Percentiles rank a stretch among this genome's conserved stretches.
Conservation (phyloP, 2,113 vertebrate species). For the Syngnathus typhle region DNA sequence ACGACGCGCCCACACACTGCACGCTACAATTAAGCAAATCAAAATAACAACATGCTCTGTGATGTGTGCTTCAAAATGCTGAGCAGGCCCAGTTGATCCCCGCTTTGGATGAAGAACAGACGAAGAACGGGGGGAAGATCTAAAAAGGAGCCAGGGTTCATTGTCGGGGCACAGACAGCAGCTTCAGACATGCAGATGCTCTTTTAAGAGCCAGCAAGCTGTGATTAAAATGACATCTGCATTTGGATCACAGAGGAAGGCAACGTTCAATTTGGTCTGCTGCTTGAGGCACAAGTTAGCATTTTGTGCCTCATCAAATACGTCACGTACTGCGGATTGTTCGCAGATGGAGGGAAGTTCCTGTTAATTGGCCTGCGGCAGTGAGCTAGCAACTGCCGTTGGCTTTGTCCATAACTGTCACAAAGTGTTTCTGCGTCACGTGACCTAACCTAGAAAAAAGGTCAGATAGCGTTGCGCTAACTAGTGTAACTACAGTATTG, state of each 20-base stretch:
- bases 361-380: too few species aligned
- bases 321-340: too few species aligned
- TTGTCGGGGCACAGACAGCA: slow-evolving; percentile 7
- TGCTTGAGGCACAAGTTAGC: background rate
- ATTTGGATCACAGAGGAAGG: background rate
- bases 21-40: slow-evolving; percentile 11
- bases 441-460: too few species aligned
- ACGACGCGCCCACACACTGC: slow-evolving; percentile 5
- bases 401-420: too few species aligned
- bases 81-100: slow-evolving; percentile 6
- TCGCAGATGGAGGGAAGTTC: too few species aligned
- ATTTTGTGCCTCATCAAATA: too few species aligned
- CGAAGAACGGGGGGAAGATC: background rate
- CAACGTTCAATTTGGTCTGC: slow-evolving; percentile 1
- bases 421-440: too few species aligned
- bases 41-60: slow-evolving; percentile 11
- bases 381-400: too few species aligned
- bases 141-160: slow-evolving; percentile 10
- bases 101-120: slow-evolving; percentile 5
- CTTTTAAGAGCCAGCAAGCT: slow-evolving; percentile 3
- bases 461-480: too few species aligned
- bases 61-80: slow-evolving; percentile 4
- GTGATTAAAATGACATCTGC: slow-evolving; percentile 5
- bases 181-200: slow-evolving; percentile 9
- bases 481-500: too few species aligned